Percentiles rank a stretch among this genome's conserved stretches.
These are phyloP conservation scores for Eilema caniola DNA, from an alignment of 2,888 invertebrate species.

Conservation along the genomic window DNA sequence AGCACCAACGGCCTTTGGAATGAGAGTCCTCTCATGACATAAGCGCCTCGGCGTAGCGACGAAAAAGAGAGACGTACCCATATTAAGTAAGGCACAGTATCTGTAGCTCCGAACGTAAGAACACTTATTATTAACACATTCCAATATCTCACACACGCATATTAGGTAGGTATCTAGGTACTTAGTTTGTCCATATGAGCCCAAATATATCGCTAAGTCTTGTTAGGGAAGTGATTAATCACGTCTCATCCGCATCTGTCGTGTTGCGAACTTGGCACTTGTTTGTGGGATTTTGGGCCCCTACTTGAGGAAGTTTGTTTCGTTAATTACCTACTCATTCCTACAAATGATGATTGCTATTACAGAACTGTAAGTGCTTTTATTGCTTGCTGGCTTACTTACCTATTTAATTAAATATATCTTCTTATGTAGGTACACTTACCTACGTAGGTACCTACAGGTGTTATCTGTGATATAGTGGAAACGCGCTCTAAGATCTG, in stretches of 20 bases:
- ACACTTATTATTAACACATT: background rate
- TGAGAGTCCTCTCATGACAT: too few species aligned
- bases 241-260: conserved; percentile 64
- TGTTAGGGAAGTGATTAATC: conserved; percentile 61
- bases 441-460: too few species aligned
- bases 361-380: conserved; percentile 15
- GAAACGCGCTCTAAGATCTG: too few species aligned
- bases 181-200: conserved; percentile 25
- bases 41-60: too few species aligned
- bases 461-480: too few species aligned
- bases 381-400: conserved; percentile 2
- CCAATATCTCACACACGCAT: background rate
- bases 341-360: conserved; percentile 26
- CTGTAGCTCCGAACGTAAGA: too few species aligned
- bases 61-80: too few species aligned
- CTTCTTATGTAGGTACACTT: too few species aligned
- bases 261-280: conserved; percentile 61
- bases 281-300: conserved; percentile 57
- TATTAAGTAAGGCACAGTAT: too few species aligned
- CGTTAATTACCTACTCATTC: conserved; percentile 46
- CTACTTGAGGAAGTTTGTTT: conserved; percentile 58
- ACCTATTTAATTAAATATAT: background rate
- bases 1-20: too few species aligned
- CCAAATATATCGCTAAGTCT: conserved; percentile 31
- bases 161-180: background rate